Conservation (phyloP, 1,140 invertebrate genomes). For the Eupeodes corollae region DNA sequence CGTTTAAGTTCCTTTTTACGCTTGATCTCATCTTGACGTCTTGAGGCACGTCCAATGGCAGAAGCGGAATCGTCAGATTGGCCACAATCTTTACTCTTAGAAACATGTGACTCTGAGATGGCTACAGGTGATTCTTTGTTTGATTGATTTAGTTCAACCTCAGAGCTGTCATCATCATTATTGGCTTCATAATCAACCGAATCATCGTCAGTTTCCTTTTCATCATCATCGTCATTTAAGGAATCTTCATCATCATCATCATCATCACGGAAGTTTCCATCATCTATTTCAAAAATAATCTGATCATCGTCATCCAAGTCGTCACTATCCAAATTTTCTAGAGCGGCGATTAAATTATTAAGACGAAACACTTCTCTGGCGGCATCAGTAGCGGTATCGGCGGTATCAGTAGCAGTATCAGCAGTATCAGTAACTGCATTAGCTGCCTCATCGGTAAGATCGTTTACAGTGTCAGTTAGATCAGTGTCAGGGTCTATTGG, state of each 20-base stretch:
- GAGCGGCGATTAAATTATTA: too few relatives aligned
- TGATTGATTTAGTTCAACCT: not conserved
- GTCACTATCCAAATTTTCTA: too few relatives aligned
- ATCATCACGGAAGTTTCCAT: not conserved
- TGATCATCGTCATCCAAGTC: constrained; percentile 1
- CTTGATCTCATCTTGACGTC: too few relatives aligned
- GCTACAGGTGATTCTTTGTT: too few relatives aligned
- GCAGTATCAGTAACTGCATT: not conserved
- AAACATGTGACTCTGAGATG: too few relatives aligned
- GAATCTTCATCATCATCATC: not conserved
- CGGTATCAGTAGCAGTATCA: not conserved
- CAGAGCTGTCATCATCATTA: constrained; percentile 10
- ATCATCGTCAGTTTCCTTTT: not conserved
- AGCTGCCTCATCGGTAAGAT: not conserved
- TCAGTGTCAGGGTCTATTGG: not conserved
- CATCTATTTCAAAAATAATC: not conserved
- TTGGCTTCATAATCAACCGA: constrained; percentile 5
- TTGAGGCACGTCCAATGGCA: too few relatives aligned
- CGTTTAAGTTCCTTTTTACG: too few relatives aligned
- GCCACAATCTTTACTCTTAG: too few relatives aligned
- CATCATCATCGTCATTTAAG: not conserved
- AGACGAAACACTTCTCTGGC: not conserved
- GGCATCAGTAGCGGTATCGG: too few relatives aligned
- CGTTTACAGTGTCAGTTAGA: not conserved
- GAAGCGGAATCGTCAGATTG: too few relatives aligned